Conservation (phyloP, 1,140 invertebrate genomes). For the Solenopsis fugax region DNA sequence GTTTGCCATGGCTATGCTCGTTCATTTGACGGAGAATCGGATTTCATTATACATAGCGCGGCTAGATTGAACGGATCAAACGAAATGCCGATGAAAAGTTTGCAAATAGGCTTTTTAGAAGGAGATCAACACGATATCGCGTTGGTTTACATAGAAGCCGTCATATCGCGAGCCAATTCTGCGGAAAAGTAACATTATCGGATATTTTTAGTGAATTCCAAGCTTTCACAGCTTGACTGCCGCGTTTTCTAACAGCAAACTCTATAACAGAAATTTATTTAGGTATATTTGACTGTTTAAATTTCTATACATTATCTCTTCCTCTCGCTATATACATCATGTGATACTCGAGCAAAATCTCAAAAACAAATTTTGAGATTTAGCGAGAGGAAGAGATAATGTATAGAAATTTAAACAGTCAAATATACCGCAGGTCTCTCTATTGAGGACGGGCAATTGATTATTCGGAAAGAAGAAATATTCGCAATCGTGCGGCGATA, state of each 20-base stretch:
- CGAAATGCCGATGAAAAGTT: constrained; percentile 73
- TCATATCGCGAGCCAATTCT: constrained; percentile 55
- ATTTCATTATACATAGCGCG: constrained; percentile 74
- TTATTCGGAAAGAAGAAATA: constrained; percentile 73
- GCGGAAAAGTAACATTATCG: constrained; percentile 56
- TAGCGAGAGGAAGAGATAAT: not conserved
- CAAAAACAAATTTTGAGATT: no score
- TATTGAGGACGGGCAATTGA: constrained; percentile 58
- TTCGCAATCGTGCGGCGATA: constrained; percentile 66
- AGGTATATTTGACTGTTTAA: constrained; percentile 31
- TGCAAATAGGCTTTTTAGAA: constrained; percentile 64
- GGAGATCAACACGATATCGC: constrained; percentile 70
- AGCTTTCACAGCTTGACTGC: not conserved
- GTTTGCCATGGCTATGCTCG: constrained; percentile 57
- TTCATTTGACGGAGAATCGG: constrained; percentile 61
- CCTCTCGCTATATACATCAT: no score
- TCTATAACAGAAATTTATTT: constrained; percentile 35
- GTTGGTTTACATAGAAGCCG: constrained; percentile 49
- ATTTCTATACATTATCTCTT: constrained; percentile 3
- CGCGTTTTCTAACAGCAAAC: constrained; percentile 1
- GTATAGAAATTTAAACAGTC: constrained; percentile 44
- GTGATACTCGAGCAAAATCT: no score
- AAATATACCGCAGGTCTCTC: not conserved
- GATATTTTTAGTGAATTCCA: constrained; percentile 45
- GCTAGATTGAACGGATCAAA: constrained; percentile 74